These are phyloP conservation scores for Patiria miniata DNA, from an alignment of 35 echinoderm and acorn worm genomes.

Conservation along the genomic window DNA sequence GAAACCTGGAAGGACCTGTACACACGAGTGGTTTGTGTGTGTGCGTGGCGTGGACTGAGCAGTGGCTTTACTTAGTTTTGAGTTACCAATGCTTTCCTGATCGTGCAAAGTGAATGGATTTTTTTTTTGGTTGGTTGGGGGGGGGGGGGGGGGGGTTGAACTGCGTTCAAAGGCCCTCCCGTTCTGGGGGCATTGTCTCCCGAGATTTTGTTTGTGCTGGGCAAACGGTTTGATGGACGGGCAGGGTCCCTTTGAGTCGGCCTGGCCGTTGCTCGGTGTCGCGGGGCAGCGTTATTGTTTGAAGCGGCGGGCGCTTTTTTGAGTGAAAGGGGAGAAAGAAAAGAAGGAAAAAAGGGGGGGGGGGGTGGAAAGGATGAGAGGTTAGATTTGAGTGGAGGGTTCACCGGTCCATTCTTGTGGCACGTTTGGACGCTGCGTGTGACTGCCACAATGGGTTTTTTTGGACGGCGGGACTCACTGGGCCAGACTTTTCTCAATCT, in stretches of 20 bases:
- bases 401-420: constrained; percentile 11
- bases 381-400: background rate
- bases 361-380: too few species aligned
- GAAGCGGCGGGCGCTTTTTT: constrained; percentile 9
- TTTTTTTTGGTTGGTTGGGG: too few species aligned
- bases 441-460: background rate
- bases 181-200: constrained; percentile 20
- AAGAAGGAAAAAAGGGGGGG: background rate
- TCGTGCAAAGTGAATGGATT: constrained; percentile 14
- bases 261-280: background rate
- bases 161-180: background rate
- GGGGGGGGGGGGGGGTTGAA: background rate
- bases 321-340: background rate
- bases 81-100: constrained; percentile 28
- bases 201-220: background rate
- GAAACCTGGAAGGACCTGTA: background rate
- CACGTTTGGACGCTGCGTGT: background rate
- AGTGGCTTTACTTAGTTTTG: constrained; percentile 24
- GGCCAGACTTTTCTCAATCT: too few species aligned
- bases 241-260: background rate
- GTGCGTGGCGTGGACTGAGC: background rate
- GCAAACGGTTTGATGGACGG: constrained; percentile 30
- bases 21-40: background rate
- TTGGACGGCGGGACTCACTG: too few species aligned
- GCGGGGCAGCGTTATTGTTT: too few species aligned